phyloP scores from a whole-genome alignment of 2,113 vertebrate species.

The Phainopepla nitens region DNA sequence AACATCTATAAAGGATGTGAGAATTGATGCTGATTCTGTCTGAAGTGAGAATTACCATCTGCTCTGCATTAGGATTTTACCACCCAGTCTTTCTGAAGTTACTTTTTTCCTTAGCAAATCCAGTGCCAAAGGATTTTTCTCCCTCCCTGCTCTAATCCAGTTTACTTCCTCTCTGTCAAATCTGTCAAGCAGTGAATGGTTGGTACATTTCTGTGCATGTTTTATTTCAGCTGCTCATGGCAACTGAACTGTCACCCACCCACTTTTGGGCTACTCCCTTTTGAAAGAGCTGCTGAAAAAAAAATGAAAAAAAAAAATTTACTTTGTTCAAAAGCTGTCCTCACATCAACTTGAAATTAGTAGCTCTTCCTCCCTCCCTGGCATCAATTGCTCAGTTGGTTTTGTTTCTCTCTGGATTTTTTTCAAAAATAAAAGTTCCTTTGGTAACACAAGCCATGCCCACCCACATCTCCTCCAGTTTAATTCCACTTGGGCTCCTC shows the following conservation, averaged over 20 bases:
- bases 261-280: not conserved
- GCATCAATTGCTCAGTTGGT: not conserved
- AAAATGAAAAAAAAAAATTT: not conserved
- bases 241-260: not conserved
- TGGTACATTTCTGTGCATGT: not conserved
- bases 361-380: not conserved
- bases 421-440: not conserved
- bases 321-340: not conserved
- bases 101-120: not conserved
- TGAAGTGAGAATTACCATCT: not conserved
- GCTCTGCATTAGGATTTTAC: not conserved
- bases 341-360: not conserved
- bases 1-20: not conserved
- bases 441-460: not conserved
- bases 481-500: not conserved
- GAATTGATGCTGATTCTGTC: not conserved
- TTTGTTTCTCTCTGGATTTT: not conserved
- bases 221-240: not conserved
- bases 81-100: not conserved
- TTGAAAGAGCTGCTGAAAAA: not conserved
- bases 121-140: not conserved
- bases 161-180: not conserved
- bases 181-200: not conserved
- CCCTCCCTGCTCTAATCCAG: not conserved
- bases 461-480: not conserved